Base-by-base conservation (phyloP, 2,113 vertebrate species). In the Elgaria multicarinata region DNA sequence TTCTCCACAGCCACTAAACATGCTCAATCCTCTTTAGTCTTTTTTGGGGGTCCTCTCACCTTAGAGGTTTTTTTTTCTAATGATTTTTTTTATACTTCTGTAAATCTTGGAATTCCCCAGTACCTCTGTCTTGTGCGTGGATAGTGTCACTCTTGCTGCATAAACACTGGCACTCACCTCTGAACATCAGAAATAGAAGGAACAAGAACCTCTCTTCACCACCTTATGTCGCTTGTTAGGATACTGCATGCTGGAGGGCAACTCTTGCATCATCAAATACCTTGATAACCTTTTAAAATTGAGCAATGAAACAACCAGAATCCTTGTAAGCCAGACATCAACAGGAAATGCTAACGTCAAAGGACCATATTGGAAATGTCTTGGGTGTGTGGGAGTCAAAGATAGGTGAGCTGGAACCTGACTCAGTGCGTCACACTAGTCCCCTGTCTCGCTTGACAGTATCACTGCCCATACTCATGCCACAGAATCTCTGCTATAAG, bases 391-490 rank as follows among this genome's bases (percentile, higher is more conserved):
- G 89, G 36, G 79, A 87, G 89, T 46, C 53, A 71, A 58, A 80
- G 31, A 36, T n/a, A 8, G 83, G 75, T 77, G 86, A 83, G 90
- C 36, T 82, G 36, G 18, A 46, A 62, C 71, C 55, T 62, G 85
- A 86, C 86, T 78, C 50, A 81, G 58, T 85, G 82, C 58, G n/a
- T 9, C 0, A 39, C 80, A 75, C 86, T 46, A 83, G 31, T 58
- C 2, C 18, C 87, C 26, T 1, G 78, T 76, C 87, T 87, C 71
- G 85, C 18, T 16, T 75, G 82, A 10, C 86, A 79, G 89, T 91
- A 36, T 74, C 84, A 88, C 39, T 26, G 55, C 33, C 18, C 42
- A 4, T 31, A 75, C 84, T 64, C 90, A 87, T 91, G 24, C 16
- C 75, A 5, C 46, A 5, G n/a, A 58, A 72, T n/a, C 74, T 50